These are phyloP conservation scores for Leptodactylus fallax DNA, from an alignment of 2,797 vertebrate genomes.

Conservation along the genomic window DNA sequence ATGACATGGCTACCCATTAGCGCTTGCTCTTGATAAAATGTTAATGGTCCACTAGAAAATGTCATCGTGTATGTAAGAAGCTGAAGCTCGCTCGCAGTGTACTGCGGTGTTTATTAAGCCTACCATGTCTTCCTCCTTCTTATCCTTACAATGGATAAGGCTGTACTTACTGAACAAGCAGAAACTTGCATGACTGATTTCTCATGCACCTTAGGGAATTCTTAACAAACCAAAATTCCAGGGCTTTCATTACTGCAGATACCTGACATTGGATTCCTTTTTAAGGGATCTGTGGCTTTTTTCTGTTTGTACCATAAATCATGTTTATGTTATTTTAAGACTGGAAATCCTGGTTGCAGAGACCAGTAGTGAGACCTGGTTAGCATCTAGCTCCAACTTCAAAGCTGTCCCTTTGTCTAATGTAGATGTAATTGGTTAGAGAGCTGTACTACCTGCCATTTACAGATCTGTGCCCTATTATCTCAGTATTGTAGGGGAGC, in stretches of 20 bases:
- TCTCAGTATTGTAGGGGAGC: background rate
- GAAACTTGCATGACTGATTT: background rate
- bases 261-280: no score
- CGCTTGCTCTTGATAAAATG: background rate
- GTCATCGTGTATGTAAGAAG: background rate
- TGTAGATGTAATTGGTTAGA: background rate
- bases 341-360: background rate
- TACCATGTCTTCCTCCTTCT: background rate
- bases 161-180: background rate
- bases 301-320: background rate
- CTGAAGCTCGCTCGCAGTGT: no score
- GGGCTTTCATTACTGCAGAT: background rate
- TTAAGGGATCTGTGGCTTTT: no score
- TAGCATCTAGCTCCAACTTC: background rate
- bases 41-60: constrained; percentile 3
- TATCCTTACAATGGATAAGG: background rate
- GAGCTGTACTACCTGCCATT: background rate
- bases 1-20: background rate
- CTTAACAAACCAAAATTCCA: background rate
- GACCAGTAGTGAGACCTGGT: background rate
- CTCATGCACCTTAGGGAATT: background rate
- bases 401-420: background rate
- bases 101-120: no score
- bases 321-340: no score
- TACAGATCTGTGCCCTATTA: background rate